Evolutionary conservation across 2,888 invertebrate genomes (phyloP).

Genomic region (Congeria kusceri): DNA sequence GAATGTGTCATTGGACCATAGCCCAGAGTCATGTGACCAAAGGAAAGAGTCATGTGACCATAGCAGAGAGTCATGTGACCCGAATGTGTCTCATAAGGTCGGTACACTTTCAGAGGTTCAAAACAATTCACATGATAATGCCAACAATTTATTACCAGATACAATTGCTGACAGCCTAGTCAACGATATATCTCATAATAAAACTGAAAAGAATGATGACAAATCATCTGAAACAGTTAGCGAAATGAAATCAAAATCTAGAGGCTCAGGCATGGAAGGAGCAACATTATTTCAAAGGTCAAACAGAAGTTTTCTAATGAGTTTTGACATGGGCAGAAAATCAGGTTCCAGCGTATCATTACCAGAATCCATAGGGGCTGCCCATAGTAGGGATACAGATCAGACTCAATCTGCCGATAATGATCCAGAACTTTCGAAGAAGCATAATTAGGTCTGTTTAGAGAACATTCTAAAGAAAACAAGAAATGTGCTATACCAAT

Average conservation of each 20-base stretch:
- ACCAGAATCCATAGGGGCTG: conserved; percentile 28
- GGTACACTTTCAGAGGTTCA: not conserved
- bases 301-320: conserved; percentile 23
- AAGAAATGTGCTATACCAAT: no score
- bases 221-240: no score
- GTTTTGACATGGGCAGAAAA: conserved; percentile 21
- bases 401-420: not conserved
- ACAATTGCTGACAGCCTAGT: no score
- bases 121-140: no score
- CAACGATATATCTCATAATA: no score
- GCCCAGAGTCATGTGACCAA: conserved; percentile 7
- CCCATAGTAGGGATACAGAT: not conserved
- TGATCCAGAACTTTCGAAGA: not conserved
- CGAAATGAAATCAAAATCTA: no score
- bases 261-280: conserved; percentile 1
- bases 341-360: conserved; percentile 27
- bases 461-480: no score
- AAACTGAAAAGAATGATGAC: no score
- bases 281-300: conserved; percentile 34
- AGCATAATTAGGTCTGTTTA: not conserved
- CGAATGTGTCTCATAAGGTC: not conserved
- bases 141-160: no score
- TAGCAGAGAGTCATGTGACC: conserved; percentile 4
- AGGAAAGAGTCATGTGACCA: conserved; percentile 5
- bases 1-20: conserved; percentile 2